These are phyloP conservation scores for Solen grandis DNA, from an alignment of 1,140 invertebrate species.

Conservation along the genomic window DNA sequence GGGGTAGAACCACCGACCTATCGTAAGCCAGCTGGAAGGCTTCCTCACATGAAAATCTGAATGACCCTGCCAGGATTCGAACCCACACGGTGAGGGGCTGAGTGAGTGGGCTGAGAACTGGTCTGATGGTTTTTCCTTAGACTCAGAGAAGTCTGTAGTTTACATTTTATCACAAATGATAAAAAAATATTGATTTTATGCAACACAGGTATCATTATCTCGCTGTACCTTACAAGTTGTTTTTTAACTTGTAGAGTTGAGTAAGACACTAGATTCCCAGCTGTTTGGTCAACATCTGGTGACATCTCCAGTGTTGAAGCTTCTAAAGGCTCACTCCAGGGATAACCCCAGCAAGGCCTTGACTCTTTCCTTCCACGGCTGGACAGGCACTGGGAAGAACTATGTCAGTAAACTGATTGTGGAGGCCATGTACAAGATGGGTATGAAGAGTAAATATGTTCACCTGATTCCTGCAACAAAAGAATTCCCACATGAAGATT, in stretches of 20 bases:
- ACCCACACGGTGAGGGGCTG: too few species aligned
- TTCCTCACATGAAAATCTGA: too few species aligned
- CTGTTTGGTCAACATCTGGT: conserved; percentile 76
- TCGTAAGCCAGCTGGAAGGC: too few species aligned
- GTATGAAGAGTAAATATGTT: conserved; percentile 89
- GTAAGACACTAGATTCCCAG: conserved; percentile 54
- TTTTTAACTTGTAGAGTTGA: conserved; percentile 65
- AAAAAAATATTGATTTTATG: not conserved
- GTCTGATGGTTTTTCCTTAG: too few species aligned
- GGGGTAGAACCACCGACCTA: too few species aligned
- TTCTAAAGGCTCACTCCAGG: conserved; percentile 65
- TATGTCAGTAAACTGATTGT: conserved; percentile 91
- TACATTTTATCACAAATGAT: not conserved
- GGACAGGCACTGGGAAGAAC: conserved; percentile 78
- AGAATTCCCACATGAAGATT: conserved; percentile 85
- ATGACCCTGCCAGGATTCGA: too few species aligned
- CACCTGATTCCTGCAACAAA: conserved; percentile 90
- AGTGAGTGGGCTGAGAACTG: too few species aligned
- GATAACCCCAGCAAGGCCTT: conserved; percentile 71
- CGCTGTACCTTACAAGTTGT: too few species aligned
- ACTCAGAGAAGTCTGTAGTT: not conserved
- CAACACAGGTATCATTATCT: not conserved
- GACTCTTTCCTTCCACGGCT: conserved; percentile 77
- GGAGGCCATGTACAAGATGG: conserved; percentile 87
- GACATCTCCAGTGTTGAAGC: conserved; percentile 61